These are phyloP conservation scores for Hippocampus kuda DNA, from an alignment of 2,797 vertebrate genomes.

Conservation along the genomic window DNA sequence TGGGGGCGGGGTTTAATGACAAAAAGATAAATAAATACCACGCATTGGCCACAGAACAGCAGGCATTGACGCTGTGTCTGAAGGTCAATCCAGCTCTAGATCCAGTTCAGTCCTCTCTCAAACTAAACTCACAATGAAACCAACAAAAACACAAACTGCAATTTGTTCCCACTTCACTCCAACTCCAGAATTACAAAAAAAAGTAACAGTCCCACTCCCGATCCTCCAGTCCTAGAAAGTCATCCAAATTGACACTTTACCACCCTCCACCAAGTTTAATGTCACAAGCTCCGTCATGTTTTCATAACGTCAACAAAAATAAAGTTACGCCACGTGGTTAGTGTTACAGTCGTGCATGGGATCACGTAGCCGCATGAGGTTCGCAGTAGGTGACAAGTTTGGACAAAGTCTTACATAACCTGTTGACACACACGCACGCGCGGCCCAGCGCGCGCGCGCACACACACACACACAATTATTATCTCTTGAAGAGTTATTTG, in stretches of 20 bases:
- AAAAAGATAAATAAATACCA: no score
- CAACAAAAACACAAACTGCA: no score
- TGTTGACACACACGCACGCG: constrained; percentile 7
- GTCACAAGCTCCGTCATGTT: neutral
- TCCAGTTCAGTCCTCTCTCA: no score
- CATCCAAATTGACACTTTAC: neutral
- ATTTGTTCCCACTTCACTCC: no score
- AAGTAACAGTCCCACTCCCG: no score
- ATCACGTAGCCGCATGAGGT: neutral
- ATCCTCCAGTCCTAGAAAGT: neutral
- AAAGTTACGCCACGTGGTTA: neutral
- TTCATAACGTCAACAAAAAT: neutral
- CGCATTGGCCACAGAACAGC: no score
- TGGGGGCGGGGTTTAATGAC: no score
- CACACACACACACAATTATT: neutral
- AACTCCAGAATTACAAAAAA: no score
- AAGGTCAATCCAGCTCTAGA: no score
- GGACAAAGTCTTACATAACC: neutral
- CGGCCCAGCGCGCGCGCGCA: neutral
- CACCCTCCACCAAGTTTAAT: neutral
- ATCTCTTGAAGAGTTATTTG: neutral
- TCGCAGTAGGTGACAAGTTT: constrained; percentile 4
- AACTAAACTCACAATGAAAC: no score
- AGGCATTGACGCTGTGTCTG: no score
- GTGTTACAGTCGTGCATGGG: neutral